Evolutionary conservation across 2,797 vertebrate species (phyloP).

Genomic region (Pangasius macronema): DNA sequence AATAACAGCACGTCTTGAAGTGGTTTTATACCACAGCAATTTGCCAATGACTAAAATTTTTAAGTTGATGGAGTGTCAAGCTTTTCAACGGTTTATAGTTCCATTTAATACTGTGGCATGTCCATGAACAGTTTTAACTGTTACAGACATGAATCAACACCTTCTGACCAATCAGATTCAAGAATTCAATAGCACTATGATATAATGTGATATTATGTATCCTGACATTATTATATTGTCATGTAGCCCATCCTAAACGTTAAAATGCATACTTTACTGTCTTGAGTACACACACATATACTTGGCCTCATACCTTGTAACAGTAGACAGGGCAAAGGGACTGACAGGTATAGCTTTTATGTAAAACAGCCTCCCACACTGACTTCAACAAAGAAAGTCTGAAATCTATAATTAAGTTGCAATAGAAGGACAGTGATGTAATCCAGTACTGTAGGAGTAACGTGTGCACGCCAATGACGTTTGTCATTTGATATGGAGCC

Average conservation of each 20-base stretch:
- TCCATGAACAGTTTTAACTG: neutral
- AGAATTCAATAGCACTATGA: neutral
- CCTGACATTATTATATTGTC: neutral
- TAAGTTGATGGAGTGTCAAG: neutral
- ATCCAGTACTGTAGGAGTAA: conserved; percentile 1
- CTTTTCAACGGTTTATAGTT: neutral
- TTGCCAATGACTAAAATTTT: neutral
- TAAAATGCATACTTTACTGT: neutral
- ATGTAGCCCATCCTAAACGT: neutral
- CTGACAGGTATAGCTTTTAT: conserved; percentile 16
- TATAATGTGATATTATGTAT: neutral
- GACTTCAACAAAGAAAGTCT: conserved; percentile 24
- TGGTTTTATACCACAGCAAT: neutral
- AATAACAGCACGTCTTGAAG: neutral
- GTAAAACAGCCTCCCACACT: conserved; percentile 13
- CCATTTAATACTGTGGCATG: neutral
- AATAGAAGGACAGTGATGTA: conserved; percentile 2
- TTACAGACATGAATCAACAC: neutral
- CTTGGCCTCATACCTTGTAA: neutral
- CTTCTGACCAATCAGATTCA: neutral
- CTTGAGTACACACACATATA: neutral
- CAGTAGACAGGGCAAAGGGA: conserved; percentile 15
- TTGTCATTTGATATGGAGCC: conserved; percentile 27
- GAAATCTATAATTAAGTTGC: conserved; percentile 31
- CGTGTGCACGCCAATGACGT: neutral